phyloP scores from a whole-genome alignment of 2,888 invertebrate species.

The Pristionchus japonicus region DNA sequence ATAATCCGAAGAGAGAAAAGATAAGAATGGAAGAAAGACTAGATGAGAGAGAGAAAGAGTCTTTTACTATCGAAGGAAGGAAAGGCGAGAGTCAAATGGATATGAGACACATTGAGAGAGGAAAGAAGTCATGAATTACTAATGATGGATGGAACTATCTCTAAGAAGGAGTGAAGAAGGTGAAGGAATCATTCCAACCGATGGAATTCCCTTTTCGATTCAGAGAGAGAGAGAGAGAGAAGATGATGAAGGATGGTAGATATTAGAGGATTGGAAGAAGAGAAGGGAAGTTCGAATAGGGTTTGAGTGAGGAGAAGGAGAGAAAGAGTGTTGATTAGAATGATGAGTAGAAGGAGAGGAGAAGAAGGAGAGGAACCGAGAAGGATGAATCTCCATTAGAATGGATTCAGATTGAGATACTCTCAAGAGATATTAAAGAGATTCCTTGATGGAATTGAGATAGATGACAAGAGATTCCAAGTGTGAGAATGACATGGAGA shows the following conservation, averaged over 20 bases:
- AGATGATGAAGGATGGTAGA: background rate
- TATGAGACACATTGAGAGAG: slow-evolving; percentile 15
- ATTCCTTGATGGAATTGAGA: background rate
- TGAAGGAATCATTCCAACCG: background rate
- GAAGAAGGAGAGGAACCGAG: background rate
- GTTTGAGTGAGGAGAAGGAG: background rate
- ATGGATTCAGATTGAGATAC: background rate
- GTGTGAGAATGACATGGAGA: slow-evolving; percentile 9
- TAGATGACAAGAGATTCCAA: background rate
- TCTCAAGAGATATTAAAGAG: background rate
- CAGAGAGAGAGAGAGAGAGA: background rate
- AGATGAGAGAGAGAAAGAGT: background rate
- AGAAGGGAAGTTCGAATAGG: background rate
- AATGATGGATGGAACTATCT: background rate
- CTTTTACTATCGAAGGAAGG: background rate
- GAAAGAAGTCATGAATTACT: slow-evolving; percentile 17
- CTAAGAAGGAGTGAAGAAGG: background rate
- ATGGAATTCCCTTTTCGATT: background rate
- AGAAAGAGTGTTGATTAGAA: slow-evolving; percentile 25
- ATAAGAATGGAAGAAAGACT: background rate
- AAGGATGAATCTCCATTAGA: background rate
- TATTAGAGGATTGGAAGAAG: no score
- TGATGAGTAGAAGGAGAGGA: background rate
- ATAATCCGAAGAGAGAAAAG: background rate
- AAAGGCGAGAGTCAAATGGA: background rate